Base-by-base conservation (phyloP, 2,888 invertebrate species). In the Phlogophora meticulosa region DNA sequence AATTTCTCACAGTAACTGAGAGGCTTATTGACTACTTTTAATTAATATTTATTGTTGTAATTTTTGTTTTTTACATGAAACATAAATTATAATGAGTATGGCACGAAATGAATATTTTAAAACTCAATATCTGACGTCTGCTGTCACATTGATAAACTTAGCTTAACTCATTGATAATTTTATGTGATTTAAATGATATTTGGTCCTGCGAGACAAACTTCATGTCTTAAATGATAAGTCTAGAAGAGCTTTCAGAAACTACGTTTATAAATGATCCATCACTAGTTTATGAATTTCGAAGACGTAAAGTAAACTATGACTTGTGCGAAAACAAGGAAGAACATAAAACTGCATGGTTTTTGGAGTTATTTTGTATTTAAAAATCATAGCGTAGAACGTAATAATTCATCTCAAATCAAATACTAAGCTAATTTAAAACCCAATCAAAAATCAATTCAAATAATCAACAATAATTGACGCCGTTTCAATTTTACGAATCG, bases 391-490 rank as follows among this genome's bases (percentile, higher is more conserved):
- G 22, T 15, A 11, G 43, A 45, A 20, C n/a, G 20, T 4, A 15
- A n/a, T 28, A 15, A 40, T n/a, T 71, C 15, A 11, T 17, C 13
- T 45, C 20, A 59, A 76, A 46, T 46, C 24, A 63, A 61, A 58
- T 34, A 58, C 38, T 42, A 58, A 28, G 28, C 32, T 51, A 11
- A 62, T 62, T 62, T 52, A 32, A 58, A 78, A 42, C 34, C 36
- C 63, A 76, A 69, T 70, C 57, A 56, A 36, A 59, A 62, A 52
- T 45, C 70, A 53, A 76, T 78, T 64, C n/a, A 17, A 53, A 57
- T 49, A 73, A 76, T 73, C 15, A 60, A 60, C 34, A 60, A 45
- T 60, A 74, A 78, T 78, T 59, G 70, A 69, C 60, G 70, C 61
- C 13, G 36, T 61, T 74, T 63, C 52, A 69, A 56, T 61, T 51